Evolutionary conservation across 2,797 vertebrate genomes (phyloP).

Genomic region (Lateolabrax maculatus): DNA sequence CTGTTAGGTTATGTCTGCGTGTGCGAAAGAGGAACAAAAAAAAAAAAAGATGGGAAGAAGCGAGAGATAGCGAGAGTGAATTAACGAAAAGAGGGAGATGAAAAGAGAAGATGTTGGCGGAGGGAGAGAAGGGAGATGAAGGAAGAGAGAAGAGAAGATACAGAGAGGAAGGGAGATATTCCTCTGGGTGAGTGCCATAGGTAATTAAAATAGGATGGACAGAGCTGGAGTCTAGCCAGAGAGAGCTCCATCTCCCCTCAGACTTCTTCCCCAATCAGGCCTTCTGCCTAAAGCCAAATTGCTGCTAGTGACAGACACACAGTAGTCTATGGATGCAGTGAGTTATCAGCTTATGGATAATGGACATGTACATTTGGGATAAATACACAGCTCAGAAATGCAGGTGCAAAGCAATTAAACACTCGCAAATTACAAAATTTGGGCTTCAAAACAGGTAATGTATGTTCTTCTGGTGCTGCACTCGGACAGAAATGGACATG

Average conservation of each 20-base stretch:
- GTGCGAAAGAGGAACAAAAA: not conserved
- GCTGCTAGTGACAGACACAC: constrained; percentile 65
- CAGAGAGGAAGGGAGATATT: constrained; percentile 68
- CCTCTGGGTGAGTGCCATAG: constrained; percentile 76
- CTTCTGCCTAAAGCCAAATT: constrained; percentile 68
- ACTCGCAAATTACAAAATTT: constrained; percentile 30
- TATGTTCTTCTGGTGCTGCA: constrained; percentile 23
- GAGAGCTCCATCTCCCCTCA: constrained; percentile 74
- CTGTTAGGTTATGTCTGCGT: constrained; percentile 52
- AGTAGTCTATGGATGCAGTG: constrained; percentile 50
- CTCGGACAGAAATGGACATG: constrained; percentile 18
- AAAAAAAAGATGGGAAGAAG: constrained; percentile 3
- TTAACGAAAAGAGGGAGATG: constrained; percentile 42
- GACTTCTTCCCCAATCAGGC: constrained; percentile 77
- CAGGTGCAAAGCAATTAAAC: constrained; percentile 42
- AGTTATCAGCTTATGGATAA: constrained; percentile 61
- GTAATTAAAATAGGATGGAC: constrained; percentile 86
- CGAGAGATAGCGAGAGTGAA: constrained; percentile 38
- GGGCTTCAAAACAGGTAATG: constrained; percentile 33
- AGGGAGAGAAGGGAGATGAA: constrained; percentile 51
- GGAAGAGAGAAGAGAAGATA: constrained; percentile 55
- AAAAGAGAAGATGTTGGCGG: constrained; percentile 42
- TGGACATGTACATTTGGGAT: constrained; percentile 29
- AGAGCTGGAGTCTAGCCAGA: constrained; percentile 79
- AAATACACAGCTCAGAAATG: constrained; percentile 33